Base-by-base conservation (phyloP, 2,113 vertebrate genomes). In the Eudyptes chrysolophus region DNA sequence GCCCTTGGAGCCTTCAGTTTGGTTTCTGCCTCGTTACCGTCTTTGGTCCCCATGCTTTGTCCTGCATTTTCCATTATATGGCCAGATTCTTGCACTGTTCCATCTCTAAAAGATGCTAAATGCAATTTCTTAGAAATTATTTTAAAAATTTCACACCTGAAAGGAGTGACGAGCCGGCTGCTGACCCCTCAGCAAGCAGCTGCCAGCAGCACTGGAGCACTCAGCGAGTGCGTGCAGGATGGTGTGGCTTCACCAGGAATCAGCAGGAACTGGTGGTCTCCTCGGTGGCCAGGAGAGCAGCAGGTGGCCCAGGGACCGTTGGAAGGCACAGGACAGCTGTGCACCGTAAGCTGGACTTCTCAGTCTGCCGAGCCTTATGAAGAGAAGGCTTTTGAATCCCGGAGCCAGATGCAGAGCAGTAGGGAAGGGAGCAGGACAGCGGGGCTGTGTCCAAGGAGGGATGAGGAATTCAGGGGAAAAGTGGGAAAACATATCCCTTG, bases 201-300 rank as follows among this genome's bases (percentile, higher is more conserved):
- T 60, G 17, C 6, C 77, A 64, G 54, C 48, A 60, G 58, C 13
- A 4, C 12, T 0, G 2, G 46, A 32, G 36, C 64, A 29, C 58
- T 44, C 48, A 11, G 55, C 0, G 0, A 26, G 17, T 1, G 4
- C 1, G 2, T 9, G 62, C 60, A 42, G 54, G 60, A 29, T 6
- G 49, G 9, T 48, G 26, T 30, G 74, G 36, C 64, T 69, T 60
- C 0, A 0, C 25, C 7, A 1, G 54, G 40, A 19, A 5, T 30
- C 65, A 36, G 30, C 44, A 52, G 74, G 74, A 27, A 36, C 69
- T 66, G 40, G 34, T 2, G 2, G 7, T 6, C 8, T 55, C 61
- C 52, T 46, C 11, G 12, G 25, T 30, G 61, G 38, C 46, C 34
- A 26, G 40, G 60, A 57, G 55, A 78, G 55, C 55, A 92, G 57